Base-by-base conservation (phyloP, 1,140 invertebrate genomes). In the Drusus annulatus region DNA sequence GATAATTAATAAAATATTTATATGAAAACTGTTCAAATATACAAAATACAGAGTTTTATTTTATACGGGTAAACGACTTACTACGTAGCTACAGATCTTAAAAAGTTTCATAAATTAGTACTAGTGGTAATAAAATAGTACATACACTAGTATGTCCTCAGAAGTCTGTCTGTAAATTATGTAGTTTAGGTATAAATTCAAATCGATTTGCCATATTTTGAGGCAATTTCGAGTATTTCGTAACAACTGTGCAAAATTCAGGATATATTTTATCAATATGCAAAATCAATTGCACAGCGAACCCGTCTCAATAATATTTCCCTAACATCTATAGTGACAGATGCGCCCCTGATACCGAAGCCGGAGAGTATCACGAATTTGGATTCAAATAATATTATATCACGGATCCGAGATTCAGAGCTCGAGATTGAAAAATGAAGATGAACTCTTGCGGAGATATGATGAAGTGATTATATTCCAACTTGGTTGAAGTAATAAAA, bases 231-330 rank as follows among this genome's bases (percentile, higher is more conserved):
- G 17, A 71, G n/a, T 54, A 71, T 71, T 71, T 50, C 45, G n/a
- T 23, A 23, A 71, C n/a, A 71, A 71, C 36, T 71, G 25, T 28
- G 51, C 36, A 19, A 19, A 71, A 52, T 19, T 71, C 36, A 51
- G 45, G 45, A 71, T 51, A 71, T 28, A 74, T 74, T 58, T 74
- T 52, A 56, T 75, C 71, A 56, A 58, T 52, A 75, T 75, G 71
- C 71, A 75, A 75, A 75, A 60, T 58, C 52, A 75, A 75, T 75
- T 58, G 71, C 56, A 75, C 25, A 36, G 54, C 25, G 58, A 17
- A 75, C 54, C 54, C 71, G 60, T 75, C 60, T 75, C 71, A 75
- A 75, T 75, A 25, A 75, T 56, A 75, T 58, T 75, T 75, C 71
- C 16, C 15, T 75, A 75, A 60, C 71, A 75, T 75, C 71, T 19